Base-by-base conservation (phyloP, 2,113 vertebrate species). In the Aegotheles bennettii region DNA sequence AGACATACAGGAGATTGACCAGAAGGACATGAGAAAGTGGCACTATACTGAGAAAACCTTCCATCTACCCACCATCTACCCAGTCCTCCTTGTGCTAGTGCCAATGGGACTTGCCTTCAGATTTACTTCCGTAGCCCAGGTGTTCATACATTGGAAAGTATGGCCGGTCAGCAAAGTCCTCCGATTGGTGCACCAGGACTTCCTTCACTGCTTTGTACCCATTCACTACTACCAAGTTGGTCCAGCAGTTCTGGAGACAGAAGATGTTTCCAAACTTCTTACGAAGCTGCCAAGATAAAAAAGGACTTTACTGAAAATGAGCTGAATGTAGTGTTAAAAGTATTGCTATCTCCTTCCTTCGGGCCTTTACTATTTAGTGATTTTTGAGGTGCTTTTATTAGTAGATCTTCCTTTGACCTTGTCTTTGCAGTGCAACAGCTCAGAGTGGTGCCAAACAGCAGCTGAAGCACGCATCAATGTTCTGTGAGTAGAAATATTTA, bases 161-260 rank as follows among this genome's bases (percentile, higher is more conserved):
- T 0, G 97, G 98, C 2, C 97, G 93, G 89, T 98, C 98, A 6
- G 97, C 53, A 10, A 97, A 97, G 74, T 98, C 97, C 73, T 98
- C 97, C 0, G 94, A 76, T 57, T 2, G 93, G 4, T 91, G 15
- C n/a, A 98, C 93, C 81, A 98, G 93, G 2, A 95, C 98, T 93
- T 98, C 97, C 12, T 94, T 97, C 67, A 98, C 40, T 1, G 96
- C 18, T 24, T 78, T 91, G 61, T 92, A 97, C 24, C 98, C 97
- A 0, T 96, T 98, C 57, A 98, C 42, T 35, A 98, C 96, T 3
- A 98, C 96, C 10, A 91, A 0, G 0, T 98, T 97, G 9, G 40
- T 97, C 96, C 95, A 97, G 84, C 69, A 95, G 69, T 98, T 81
- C 84, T 98, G 95, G 10, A 98, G 93, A 82, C 19, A 94, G 79